These are phyloP conservation scores for Neomonachus schauinslandi DNA, from an alignment of 2,113 vertebrate species.

Conservation along the genomic window DNA sequence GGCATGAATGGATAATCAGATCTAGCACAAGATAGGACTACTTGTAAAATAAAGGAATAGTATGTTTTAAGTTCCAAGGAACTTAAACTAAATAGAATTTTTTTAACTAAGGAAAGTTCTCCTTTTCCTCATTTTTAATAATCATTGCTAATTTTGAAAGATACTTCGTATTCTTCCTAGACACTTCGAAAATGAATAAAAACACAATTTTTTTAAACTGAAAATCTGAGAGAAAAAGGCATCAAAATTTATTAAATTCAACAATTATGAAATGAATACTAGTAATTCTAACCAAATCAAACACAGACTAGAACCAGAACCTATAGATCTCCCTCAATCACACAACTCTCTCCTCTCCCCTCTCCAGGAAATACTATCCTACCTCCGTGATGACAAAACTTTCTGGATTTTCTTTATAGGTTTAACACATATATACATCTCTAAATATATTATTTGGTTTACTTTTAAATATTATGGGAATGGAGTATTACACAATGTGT, in stretches of 20 bases:
- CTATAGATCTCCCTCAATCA: neutral
- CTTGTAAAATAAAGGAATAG: neutral
- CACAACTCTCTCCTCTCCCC: neutral
- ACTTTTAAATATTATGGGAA: neutral
- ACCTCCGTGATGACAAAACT: neutral
- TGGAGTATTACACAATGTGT: neutral
- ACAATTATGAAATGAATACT: neutral
- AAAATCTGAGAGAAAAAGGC: neutral
- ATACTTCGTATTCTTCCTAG: neutral
- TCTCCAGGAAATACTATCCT: neutral
- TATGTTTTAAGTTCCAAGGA: neutral
- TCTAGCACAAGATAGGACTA: neutral
- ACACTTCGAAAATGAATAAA: neutral
- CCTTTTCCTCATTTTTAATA: neutral
- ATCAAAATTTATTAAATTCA: neutral
- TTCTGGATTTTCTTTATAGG: neutral
- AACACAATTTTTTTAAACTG: neutral
- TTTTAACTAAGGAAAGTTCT: constrained; percentile 3
- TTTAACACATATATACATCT: neutral
- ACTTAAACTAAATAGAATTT: neutral
- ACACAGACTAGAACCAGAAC: neutral
- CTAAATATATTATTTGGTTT: neutral
- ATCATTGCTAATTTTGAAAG: constrained; percentile 19
- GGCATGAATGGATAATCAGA: neutral
- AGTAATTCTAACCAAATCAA: neutral